A percentile compares a stretch with the other conserved stretches of the same genome.
phyloP scores from a whole-genome alignment of 2,113 vertebrate genomes.

The Lepus timidus region DNA sequence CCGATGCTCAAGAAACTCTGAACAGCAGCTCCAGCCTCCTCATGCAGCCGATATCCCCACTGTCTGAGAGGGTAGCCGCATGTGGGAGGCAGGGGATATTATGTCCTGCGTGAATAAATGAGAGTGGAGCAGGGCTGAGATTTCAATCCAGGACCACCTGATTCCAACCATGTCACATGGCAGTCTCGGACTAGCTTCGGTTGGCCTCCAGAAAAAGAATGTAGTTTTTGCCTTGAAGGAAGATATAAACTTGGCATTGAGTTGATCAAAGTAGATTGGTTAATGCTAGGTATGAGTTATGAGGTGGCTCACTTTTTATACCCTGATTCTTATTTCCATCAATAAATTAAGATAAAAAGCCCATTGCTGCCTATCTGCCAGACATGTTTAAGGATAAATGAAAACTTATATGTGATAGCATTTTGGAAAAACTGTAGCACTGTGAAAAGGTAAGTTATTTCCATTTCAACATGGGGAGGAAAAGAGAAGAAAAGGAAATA shows the following conservation, averaged over 20 bases:
- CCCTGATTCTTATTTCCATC: background rate
- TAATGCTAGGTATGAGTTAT: background rate
- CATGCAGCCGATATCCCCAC: background rate
- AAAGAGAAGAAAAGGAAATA: background rate
- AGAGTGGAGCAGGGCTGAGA: background rate
- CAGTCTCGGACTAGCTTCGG: background rate
- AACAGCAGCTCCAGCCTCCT: background rate
- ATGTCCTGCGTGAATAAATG: background rate
- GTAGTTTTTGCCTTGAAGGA: background rate
- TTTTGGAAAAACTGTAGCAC: background rate
- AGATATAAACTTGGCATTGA: background rate
- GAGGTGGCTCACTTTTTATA: background rate
- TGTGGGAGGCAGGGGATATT: fast-evolving
- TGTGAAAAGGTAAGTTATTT: background rate
- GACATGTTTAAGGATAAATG: background rate
- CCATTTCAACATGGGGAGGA: background rate
- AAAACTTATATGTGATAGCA: background rate
- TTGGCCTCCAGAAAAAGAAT: background rate
- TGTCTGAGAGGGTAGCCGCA: fast-evolving
- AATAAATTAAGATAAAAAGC: background rate
- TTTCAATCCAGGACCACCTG: background rate
- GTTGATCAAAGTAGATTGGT: background rate
- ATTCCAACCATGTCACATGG: background rate
- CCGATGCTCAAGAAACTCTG: background rate
- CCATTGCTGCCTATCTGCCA: background rate